These are phyloP conservation scores for Bambusicola thoracicus DNA, from an alignment of 2,113 vertebrate species.

Conservation along the genomic window DNA sequence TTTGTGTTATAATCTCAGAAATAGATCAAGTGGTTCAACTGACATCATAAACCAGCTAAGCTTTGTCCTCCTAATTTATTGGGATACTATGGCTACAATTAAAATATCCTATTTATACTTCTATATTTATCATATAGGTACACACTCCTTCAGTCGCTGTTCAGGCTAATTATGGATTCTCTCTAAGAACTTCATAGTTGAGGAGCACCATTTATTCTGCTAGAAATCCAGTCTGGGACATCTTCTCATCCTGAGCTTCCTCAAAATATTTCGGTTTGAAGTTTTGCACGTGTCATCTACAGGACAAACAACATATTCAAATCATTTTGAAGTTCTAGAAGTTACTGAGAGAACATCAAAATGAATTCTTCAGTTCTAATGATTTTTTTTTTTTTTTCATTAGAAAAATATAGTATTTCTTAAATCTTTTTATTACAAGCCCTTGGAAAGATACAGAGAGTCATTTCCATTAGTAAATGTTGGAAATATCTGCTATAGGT, in stretches of 20 bases:
- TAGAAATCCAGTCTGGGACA: neutral
- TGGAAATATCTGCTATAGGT: neutral
- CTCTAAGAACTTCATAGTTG: neutral
- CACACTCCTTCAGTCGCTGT: neutral
- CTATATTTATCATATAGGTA: neutral
- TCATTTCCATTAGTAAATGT: neutral
- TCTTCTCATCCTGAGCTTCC: neutral
- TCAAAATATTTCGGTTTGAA: neutral
- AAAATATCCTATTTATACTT: neutral
- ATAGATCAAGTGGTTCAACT: neutral
- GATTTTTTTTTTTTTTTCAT: neutral
- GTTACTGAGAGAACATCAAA: neutral
- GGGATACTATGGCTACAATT: neutral
- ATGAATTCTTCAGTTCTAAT: neutral
- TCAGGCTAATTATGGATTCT: constrained; percentile 3
- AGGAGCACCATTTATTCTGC: neutral
- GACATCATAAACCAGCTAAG: neutral
- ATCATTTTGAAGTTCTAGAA: neutral
- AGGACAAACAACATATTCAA: neutral
- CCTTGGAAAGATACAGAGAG: neutral
- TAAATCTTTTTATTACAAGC: neutral
- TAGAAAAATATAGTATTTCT: neutral
- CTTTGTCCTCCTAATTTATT: neutral
- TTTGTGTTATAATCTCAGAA: neutral
- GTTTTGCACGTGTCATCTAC: neutral